Evolutionary conservation across 2,797 vertebrate genomes (phyloP).

Genomic region (Lophius americanus): DNA sequence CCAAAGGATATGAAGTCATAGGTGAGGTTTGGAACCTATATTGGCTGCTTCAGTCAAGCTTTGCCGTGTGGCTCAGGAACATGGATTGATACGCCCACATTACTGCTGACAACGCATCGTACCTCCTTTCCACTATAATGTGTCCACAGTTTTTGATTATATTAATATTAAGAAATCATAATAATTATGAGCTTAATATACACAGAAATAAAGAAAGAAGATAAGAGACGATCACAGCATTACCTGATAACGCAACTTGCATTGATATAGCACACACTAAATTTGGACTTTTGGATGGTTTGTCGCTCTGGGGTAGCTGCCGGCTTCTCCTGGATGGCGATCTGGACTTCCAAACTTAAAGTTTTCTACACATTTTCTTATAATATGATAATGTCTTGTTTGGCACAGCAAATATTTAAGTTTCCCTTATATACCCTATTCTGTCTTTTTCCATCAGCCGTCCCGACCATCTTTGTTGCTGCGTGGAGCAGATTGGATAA

Average conservation of each 20-base stretch:
- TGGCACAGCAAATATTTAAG: slow-evolving; percentile 25
- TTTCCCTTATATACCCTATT: neutral
- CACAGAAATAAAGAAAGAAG: too few relatives aligned
- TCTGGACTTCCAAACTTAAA: slow-evolving; percentile 14
- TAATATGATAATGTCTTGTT: slow-evolving; percentile 20
- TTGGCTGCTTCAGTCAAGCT: too few relatives aligned
- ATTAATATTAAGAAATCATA: too few relatives aligned
- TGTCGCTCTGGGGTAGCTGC: neutral
- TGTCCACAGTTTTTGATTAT: too few relatives aligned
- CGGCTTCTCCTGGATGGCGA: slow-evolving; percentile 6
- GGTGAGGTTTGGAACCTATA: too few relatives aligned
- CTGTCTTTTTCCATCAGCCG: slow-evolving; percentile 1
- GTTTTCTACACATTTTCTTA: slow-evolving; percentile 16
- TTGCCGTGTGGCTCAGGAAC: too few relatives aligned
- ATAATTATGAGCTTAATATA: too few relatives aligned
- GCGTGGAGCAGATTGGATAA: slow-evolving; percentile 4
- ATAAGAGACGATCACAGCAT: neutral
- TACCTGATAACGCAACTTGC: neutral
- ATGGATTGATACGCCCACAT: too few relatives aligned
- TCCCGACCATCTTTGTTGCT: slow-evolving; percentile 8
- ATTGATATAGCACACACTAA: neutral
- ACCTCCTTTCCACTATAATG: too few relatives aligned
- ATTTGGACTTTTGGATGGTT: slow-evolving; percentile 2
- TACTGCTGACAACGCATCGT: too few relatives aligned
- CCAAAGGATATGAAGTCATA: too few relatives aligned